Evolutionary conservation across 2,888 invertebrate genomes (phyloP), one percentile per base, ranked within the genome.

Genomic region (Polydesmus complanatus): DNA sequence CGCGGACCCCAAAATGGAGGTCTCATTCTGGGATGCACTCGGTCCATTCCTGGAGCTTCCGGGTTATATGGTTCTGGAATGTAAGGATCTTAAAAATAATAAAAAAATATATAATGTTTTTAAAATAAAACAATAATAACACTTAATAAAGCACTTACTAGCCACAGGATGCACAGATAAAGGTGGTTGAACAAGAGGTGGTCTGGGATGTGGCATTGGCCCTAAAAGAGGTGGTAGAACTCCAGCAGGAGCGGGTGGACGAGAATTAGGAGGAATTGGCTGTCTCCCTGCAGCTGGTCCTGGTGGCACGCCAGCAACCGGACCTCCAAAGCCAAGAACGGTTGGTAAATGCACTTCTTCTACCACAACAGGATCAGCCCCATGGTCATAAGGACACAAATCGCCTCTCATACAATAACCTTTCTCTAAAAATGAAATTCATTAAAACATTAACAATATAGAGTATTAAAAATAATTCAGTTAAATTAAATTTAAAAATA

Each of bases 321-420:
- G 63, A 53, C 63, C 66, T 3, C 64, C 66, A 61, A 67, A 68
- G 19, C 64, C 63, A 61, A 81, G 70, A 56, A 81, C 80, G 1
- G 77, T 74, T 60, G 78, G 78, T 27, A 82, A 71, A 18, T 79
- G 82, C 1, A 88, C 83, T 71, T 93, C 92, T 70, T 95, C 95
- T 27, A 97, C 77, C 1, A 97, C 91, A 0, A 98, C 90, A 0
- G 97, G 96, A 75, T 97, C 96, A 0, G 84, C 81, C 3, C 97
- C 97, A 77, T 98, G 97, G 77, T 97, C 96, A 80, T 84, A 98
- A 3, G 89, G 91, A 73, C 98, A 98, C 63, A 92, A 82, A 73
- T 97, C 97, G 0, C 97, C 97, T 2, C 90, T 82, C 83, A 96
- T 91, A 74, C 98, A 98, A 73, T 87, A 92, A 1, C 94, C 94